Conservation (phyloP, 2,888 invertebrate species). For the Frankliniella fusca region DNA sequence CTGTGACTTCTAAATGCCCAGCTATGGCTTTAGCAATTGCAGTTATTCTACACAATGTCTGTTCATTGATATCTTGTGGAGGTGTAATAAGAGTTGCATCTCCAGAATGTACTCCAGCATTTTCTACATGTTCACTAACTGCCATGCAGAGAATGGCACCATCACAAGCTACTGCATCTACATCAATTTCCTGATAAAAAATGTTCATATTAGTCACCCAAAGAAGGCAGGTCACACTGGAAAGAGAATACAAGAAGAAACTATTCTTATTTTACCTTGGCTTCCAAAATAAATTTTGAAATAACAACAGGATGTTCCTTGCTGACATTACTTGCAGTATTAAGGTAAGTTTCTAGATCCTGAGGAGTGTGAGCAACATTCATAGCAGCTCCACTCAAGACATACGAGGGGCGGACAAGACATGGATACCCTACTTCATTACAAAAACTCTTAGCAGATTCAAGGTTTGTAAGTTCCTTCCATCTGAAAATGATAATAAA, state of each 20-base stretch:
- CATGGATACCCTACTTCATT: slow-evolving; percentile 96
- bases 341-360: slow-evolving; percentile 88
- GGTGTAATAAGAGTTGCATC: slow-evolving; percentile 98
- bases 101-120: slow-evolving; percentile 97
- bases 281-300: slow-evolving; percentile 94
- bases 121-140: slow-evolving; percentile 95
- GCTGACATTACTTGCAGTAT: slow-evolving; percentile 87
- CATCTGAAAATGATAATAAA: slow-evolving; percentile 55
- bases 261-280: slow-evolving; percentile 59
- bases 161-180: slow-evolving; percentile 94
- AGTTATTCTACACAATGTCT: slow-evolving; percentile 87
- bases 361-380: slow-evolving; percentile 91
- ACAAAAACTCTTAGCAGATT: slow-evolving; percentile 84
- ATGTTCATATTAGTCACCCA: slow-evolving; percentile 22
- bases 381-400: slow-evolving; percentile 98
- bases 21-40: slow-evolving; percentile 86
- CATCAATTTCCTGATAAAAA: slow-evolving; percentile 79
- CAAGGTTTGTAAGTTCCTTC: slow-evolving; percentile 91
- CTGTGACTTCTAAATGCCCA: slow-evolving; percentile 83
- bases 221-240: background rate
- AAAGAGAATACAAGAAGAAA: background rate
- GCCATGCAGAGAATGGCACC: slow-evolving; percentile 95
- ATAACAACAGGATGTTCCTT: slow-evolving; percentile 99
- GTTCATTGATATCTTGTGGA: slow-evolving; percentile 90
- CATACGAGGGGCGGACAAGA: slow-evolving; percentile 95